Percentiles rank a stretch among this genome's conserved stretches.
These are phyloP conservation scores for Dolomedes plantarius DNA, from an alignment of 2,888 invertebrate species.

Conservation along the genomic window DNA sequence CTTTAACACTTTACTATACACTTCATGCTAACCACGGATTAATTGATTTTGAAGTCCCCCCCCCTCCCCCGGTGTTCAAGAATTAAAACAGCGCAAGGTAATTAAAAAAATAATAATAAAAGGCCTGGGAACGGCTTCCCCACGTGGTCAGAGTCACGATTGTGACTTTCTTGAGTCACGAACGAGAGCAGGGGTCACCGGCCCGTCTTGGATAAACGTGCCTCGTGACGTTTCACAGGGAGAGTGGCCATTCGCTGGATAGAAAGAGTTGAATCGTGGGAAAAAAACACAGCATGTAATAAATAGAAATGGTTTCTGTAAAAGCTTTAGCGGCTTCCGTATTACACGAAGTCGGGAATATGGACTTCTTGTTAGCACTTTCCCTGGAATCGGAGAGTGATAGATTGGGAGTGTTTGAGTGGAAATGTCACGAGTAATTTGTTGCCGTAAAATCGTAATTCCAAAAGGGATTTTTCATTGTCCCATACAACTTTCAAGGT, in stretches of 20 bases:
- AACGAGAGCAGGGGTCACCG: constrained; percentile 46
- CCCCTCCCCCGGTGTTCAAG: not conserved
- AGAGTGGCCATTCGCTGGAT: not conserved
- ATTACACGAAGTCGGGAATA: not conserved
- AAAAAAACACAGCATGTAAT: not conserved
- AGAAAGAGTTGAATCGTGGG: constrained; percentile 13
- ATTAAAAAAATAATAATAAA: constrained; percentile 37
- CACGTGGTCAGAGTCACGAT: constrained; percentile 63
- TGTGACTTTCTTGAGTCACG: constrained; percentile 60
- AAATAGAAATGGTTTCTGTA: constrained; percentile 1
- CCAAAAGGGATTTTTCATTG: too few relatives aligned
- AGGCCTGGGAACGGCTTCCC: constrained; percentile 47
- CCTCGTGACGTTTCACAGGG: not conserved
- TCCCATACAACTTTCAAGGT: too few relatives aligned
- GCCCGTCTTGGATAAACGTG: constrained; percentile 11
- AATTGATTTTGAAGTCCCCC: constrained; percentile 57
- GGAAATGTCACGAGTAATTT: too few relatives aligned
- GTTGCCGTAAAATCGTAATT: too few relatives aligned
- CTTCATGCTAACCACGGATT: constrained; percentile 55
- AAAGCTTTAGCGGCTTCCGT: constrained; percentile 19
- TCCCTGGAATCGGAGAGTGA: too few relatives aligned
- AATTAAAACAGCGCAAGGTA: constrained; percentile 19
- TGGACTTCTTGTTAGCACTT: too few relatives aligned
- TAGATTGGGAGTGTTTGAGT: too few relatives aligned
- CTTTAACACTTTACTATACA: constrained; percentile 46